These are phyloP conservation scores for Diabrotica undecimpunctata DNA, from an alignment of 1,140 invertebrate species.

Conservation along the genomic window DNA sequence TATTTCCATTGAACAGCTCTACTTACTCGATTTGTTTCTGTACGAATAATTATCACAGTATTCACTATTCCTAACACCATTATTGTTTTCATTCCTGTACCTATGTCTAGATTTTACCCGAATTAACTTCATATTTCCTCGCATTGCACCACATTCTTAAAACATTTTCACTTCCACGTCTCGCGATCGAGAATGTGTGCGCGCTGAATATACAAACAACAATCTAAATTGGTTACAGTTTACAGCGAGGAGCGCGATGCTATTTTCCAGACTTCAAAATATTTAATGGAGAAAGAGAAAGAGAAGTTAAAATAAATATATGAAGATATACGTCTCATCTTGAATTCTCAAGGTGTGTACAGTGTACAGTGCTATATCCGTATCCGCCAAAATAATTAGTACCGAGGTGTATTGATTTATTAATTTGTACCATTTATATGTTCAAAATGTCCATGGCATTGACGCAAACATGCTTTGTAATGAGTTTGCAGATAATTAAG, in stretches of 20 bases:
- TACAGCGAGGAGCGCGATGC: neutral
- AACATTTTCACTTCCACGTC: conserved; percentile 4
- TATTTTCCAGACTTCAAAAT: neutral
- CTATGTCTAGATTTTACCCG: conserved; percentile 12
- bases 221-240: conserved; percentile 13
- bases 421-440: too few species aligned
- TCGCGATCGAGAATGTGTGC: neutral
- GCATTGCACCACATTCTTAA: conserved; percentile 3
- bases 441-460: too few species aligned
- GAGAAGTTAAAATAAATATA: too few species aligned
- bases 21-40: neutral
- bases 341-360: too few species aligned
- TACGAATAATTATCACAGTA: neutral
- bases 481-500: too few species aligned
- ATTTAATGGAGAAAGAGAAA: too few species aligned
- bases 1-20: too few species aligned
- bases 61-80: neutral
- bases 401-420: too few species aligned
- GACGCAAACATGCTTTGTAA: too few species aligned
- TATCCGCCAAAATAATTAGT: too few species aligned
- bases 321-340: too few species aligned
- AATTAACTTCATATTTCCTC: conserved; percentile 9
- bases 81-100: conserved; percentile 4
- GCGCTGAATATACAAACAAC: neutral
- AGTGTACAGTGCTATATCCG: too few species aligned